A percentile compares a stretch with the other conserved stretches of the same genome.
phyloP scores from a whole-genome alignment of 1,140 invertebrate species.

The Procambarus clarkii region DNA sequence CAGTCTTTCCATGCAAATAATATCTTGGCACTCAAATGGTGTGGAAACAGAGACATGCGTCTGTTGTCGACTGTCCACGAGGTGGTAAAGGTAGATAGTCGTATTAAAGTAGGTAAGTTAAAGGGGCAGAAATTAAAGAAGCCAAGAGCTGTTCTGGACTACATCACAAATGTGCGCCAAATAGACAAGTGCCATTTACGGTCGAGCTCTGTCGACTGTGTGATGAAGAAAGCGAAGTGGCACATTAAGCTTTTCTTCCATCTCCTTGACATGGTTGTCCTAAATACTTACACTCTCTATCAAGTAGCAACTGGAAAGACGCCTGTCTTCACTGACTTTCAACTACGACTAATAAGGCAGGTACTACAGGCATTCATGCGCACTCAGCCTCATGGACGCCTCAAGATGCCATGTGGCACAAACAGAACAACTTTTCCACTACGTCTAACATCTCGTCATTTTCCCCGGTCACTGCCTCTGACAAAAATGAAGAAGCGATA shows the following conservation, averaged over 20 bases:
- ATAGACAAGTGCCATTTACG: neutral
- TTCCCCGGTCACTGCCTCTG: neutral
- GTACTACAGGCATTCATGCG: neutral
- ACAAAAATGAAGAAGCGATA: neutral
- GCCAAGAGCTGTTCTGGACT: conserved; percentile 6
- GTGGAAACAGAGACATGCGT: neutral
- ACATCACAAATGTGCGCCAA: conserved; percentile 10
- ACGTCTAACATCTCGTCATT: neutral
- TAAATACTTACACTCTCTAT: neutral
- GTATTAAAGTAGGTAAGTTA: neutral
- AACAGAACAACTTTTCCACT: neutral
- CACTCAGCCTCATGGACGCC: neutral
- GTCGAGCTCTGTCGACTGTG: neutral
- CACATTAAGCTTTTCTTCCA: conserved; percentile 20
- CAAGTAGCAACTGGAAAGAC: neutral
- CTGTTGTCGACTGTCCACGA: conserved; percentile 1
- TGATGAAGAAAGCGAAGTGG: neutral
- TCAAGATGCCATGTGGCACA: neutral
- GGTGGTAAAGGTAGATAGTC: neutral
- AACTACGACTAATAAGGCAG: neutral
- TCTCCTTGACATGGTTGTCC: neutral
- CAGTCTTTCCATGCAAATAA: neutral
- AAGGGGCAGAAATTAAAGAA: neutral
- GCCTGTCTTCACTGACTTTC: neutral
- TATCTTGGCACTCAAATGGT: neutral